A percentile compares a stretch with the other conserved stretches of the same genome.
These are phyloP conservation scores for Phataginus tricuspis DNA, from an alignment of 2,797 vertebrate species.

Conservation along the genomic window DNA sequence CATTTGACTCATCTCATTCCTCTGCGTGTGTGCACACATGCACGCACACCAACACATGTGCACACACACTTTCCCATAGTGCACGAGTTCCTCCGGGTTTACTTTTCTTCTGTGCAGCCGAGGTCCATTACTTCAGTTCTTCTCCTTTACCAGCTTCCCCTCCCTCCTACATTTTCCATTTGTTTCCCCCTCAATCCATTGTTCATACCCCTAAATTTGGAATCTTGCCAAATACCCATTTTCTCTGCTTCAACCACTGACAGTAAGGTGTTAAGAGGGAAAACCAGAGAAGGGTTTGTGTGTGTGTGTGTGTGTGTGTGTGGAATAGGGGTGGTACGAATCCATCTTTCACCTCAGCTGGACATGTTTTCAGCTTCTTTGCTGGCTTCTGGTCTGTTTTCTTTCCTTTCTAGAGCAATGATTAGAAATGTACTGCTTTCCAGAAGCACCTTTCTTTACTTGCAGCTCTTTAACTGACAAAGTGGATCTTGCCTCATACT, in stretches of 20 bases:
- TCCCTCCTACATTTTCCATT: neutral
- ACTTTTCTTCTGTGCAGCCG: neutral
- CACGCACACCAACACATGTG: neutral
- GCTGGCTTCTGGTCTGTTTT: neutral
- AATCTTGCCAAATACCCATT: neutral
- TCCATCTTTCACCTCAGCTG: neutral
- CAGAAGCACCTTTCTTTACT: neutral
- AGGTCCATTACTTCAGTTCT: neutral
- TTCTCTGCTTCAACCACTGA: neutral
- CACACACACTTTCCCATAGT: neutral
- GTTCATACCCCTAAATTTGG: neutral
- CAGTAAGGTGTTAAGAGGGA: neutral
- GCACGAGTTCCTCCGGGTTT: neutral
- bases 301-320: neutral
- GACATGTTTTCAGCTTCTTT: neutral
- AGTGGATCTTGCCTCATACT: neutral
- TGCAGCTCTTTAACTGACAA: neutral
- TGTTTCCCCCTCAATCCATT: neutral
- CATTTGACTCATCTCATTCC: neutral
- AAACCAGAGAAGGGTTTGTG: neutral
- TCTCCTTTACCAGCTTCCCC: neutral
- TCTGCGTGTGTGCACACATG: rapidly evolving
- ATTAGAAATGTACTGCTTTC: neutral
- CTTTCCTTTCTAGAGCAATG: neutral
- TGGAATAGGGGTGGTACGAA: neutral